A percentile compares a stretch with the other conserved stretches of the same genome.
phyloP scores from a whole-genome alignment of 2,797 vertebrate species.

The Borostomias antarcticus region DNA sequence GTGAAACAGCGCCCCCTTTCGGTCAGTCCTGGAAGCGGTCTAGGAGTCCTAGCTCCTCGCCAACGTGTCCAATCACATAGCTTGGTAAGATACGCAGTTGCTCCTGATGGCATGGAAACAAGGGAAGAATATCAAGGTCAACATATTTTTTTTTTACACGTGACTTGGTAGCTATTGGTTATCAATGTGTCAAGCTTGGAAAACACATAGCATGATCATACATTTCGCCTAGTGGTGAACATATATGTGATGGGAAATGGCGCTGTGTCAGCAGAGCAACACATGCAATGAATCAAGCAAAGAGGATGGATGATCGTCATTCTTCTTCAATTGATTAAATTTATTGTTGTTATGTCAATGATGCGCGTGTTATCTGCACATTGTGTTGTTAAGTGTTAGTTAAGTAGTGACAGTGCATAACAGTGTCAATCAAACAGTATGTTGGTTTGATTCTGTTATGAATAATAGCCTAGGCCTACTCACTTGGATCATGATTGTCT shows the following conservation, averaged over 20 bases:
- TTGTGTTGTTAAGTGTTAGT: not conserved
- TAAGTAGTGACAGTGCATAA: not conserved
- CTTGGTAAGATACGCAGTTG: conserved; percentile 69
- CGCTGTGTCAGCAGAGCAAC: not conserved
- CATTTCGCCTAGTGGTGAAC: not conserved
- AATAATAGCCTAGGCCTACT: not conserved
- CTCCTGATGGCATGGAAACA: conserved; percentile 88
- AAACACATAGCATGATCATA: conserved; percentile 37
- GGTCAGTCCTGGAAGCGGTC: conserved; percentile 20
- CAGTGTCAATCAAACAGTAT: no score
- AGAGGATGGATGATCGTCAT: no score
- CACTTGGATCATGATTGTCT: not conserved
- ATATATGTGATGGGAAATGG: not conserved
- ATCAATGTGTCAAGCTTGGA: conserved; percentile 50
- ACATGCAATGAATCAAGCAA: not conserved
- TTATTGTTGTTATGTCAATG: not conserved
- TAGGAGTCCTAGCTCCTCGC: conserved; percentile 13
- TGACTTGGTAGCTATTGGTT: conserved; percentile 80
- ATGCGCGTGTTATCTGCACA: not conserved
- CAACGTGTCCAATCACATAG: conserved; percentile 75
- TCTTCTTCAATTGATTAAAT: not conserved
- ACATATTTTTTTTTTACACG: conserved; percentile 72
- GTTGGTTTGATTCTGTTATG: no score
- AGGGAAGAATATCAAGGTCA: conserved; percentile 85
- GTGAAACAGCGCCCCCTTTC: conserved; percentile 50